Percentiles rank a stretch among this genome's conserved stretches.
Conservation (phyloP, 1,140 invertebrate species). For the Luehdorfia chinensis region DNA sequence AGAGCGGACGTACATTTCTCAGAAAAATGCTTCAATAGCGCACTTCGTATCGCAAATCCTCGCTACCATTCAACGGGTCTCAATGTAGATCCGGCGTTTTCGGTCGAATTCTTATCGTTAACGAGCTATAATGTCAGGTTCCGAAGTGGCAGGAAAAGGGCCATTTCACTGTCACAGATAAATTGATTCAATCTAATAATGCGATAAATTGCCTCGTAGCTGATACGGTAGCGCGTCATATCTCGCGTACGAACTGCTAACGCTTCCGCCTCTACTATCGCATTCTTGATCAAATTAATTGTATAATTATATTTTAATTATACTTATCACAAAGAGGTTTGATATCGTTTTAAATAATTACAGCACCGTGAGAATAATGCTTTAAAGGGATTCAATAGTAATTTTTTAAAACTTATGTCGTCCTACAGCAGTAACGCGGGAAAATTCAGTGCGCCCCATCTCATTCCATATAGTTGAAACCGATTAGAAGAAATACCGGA, state of each 20-base stretch:
- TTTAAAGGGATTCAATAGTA: too few species aligned
- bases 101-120: constrained; percentile 49
- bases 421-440: too few species aligned
- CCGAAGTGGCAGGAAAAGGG: constrained; percentile 55
- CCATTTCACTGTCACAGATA: constrained; percentile 59
- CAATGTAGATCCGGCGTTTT: constrained; percentile 32
- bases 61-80: constrained; percentile 19
- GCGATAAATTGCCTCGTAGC: constrained; percentile 56
- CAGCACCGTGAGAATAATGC: too few species aligned
- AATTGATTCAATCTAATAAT: constrained; percentile 68
- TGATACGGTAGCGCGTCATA: constrained; percentile 29
- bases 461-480: too few species aligned
- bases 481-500: too few species aligned
- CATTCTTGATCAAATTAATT: constrained; percentile 1
- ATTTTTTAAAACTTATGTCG: too few species aligned
- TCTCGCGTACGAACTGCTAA: constrained; percentile 19
- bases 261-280: background rate
- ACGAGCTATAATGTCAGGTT: constrained; percentile 46
- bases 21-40: constrained; percentile 5
- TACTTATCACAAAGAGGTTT: too few species aligned
- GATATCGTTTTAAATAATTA: too few species aligned
- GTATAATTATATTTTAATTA: background rate
- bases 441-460: too few species aligned
- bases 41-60: constrained; percentile 15
- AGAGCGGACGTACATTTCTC: constrained; percentile 3